A percentile compares a stretch with the other conserved stretches of the same genome.
phyloP scores from a whole-genome alignment of 1,140 invertebrate genomes.

The Trichomalopsis sarcophagae region DNA sequence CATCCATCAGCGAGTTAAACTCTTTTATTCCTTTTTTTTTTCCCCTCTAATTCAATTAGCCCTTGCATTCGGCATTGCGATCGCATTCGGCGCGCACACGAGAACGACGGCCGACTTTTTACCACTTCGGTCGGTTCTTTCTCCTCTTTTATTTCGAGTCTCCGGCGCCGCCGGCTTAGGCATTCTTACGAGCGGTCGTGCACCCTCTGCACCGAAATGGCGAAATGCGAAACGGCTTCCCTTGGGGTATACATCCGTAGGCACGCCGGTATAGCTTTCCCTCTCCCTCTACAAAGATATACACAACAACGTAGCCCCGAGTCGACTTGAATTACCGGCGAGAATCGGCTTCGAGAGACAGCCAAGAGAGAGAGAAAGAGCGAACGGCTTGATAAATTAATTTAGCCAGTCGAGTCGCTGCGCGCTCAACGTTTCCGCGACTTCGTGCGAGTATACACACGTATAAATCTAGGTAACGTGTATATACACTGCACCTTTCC shows the following conservation, averaged over 20 bases:
- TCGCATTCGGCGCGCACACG: background rate
- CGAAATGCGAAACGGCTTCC: background rate
- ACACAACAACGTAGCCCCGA: background rate
- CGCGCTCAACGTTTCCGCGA: background rate
- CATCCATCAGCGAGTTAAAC: background rate
- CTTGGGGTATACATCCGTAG: background rate
- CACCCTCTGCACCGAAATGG: background rate
- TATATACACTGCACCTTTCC: no score
- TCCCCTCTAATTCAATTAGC: no score
- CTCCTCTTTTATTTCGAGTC: background rate
- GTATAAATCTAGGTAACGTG: background rate
- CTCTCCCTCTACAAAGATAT: background rate
- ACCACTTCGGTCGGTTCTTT: background rate
- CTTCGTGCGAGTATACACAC: background rate
- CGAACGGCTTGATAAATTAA: constrained; percentile 10
- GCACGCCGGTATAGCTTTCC: background rate
- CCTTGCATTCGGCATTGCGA: no score
- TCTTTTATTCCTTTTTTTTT: background rate
- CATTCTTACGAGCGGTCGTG: background rate
- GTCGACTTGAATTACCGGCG: constrained; percentile 4
- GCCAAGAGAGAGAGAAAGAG: background rate
- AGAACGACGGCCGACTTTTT: background rate
- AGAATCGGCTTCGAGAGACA: background rate
- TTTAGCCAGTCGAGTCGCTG: background rate
- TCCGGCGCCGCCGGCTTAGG: background rate